Conservation (phyloP, 1,140 invertebrate genomes). For the Psix sp. region DNA sequence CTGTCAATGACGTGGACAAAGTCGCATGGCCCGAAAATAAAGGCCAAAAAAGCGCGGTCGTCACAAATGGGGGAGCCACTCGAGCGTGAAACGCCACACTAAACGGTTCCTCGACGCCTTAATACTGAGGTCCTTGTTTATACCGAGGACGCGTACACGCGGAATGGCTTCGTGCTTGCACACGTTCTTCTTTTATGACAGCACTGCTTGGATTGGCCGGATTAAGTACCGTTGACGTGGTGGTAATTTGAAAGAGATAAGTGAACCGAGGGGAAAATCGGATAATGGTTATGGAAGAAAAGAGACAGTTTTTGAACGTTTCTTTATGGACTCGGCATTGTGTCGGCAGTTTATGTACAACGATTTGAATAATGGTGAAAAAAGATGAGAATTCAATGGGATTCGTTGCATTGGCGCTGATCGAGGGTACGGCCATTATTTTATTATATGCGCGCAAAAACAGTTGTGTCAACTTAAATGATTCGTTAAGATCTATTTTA, state of each 20-base stretch:
- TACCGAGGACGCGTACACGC: constrained; percentile 28
- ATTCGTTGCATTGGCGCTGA: constrained; percentile 6
- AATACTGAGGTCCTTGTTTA: constrained; percentile 63
- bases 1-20: constrained; percentile 52
- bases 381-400: constrained; percentile 29
- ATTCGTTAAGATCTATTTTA: no score
- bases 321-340: constrained; percentile 46
- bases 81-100: constrained; percentile 76
- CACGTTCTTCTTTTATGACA: constrained; percentile 43
- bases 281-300: constrained; percentile 47
- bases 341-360: constrained; percentile 47
- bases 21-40: constrained; percentile 42
- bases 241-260: constrained; percentile 56
- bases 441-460: constrained; percentile 17
- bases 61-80: constrained; percentile 69
- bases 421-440: not conserved
- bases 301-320: constrained; percentile 46
- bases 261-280: constrained; percentile 48
- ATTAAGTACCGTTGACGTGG: constrained; percentile 47
- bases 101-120: constrained; percentile 72
- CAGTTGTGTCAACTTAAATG: not conserved
- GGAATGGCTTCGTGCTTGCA: constrained; percentile 32
- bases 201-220: constrained; percentile 36
- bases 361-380: constrained; percentile 43
- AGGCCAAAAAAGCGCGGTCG: constrained; percentile 48